Evolutionary conservation across 2,888 invertebrate species (phyloP), one percentile per base, ranked within the genome.

Genomic region (Tenodera sinensis): DNA sequence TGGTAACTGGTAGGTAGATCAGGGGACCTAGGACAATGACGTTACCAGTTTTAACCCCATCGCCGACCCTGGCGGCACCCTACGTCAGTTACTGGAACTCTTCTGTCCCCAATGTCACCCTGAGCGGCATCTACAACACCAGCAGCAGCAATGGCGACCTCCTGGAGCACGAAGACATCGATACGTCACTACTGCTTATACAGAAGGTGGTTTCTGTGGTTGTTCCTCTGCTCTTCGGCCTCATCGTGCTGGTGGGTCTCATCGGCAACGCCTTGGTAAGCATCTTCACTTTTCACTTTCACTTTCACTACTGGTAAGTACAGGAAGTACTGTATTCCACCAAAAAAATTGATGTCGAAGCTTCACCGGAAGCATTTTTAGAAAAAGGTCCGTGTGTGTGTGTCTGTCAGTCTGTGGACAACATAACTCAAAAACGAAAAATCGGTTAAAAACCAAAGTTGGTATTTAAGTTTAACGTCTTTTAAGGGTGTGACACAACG

Each of bases 211-310:
- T 97, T 0, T 95, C 95, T 20, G 95, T 96, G 91, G 96, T 96
- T 87, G 97, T 97, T 42, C 97, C 97, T 20, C 95, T 97, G 83
- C 96, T 98, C 92, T 98, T 98, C 92, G 97, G 97, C 7, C 94
- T 97, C 91, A 97, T 98, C 91, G 97, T 97, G 88, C 95, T 98
- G 47, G 95, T 98, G 82, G 98, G 98, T 25, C 94, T 98, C 15
- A 95, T 98, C 88, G 98, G 98, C 90, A 98, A 98, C 93, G 96
- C 96, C 0, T 94, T 98, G 90, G 87, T 87, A 34, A 83, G 87
- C 2, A 42, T 42, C 8, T n/a, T n/a, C n/a, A n/a, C n/a, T n/a
- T n/a, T n/a, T n/a, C n/a, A n/a, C n/a, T n/a, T n/a, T n/a, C n/a
- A n/a, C n/a, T n/a, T n/a, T n/a, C n/a, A n/a, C n/a, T n/a, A n/a